These are phyloP conservation scores for Agonopterix alstromeriana DNA, from an alignment of 2,888 invertebrate genomes.

Conservation along the genomic window DNA sequence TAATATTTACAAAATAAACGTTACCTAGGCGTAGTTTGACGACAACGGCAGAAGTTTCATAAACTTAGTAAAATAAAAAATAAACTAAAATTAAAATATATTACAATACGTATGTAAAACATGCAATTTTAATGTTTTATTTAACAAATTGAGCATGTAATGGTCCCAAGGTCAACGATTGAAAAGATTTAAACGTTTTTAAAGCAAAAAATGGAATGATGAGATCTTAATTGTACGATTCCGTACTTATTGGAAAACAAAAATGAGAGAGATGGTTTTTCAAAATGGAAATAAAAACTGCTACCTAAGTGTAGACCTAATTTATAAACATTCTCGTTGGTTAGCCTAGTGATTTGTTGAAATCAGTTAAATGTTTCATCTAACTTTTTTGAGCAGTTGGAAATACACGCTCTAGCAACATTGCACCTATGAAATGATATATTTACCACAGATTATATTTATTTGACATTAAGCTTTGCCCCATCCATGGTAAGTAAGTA, in stretches of 20 bases:
- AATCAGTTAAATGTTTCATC: no score
- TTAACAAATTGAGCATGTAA: conserved; percentile 47
- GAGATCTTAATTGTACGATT: conserved; percentile 51
- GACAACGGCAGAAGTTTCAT: conserved; percentile 35
- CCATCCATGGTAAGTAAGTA: no score
- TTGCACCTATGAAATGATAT: no score
- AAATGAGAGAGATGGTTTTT: conserved; percentile 5
- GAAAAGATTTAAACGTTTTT: conserved; percentile 27
- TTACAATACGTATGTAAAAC: conserved; percentile 31
- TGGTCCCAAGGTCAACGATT: conserved; percentile 37
- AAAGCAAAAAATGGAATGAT: conserved; percentile 68
- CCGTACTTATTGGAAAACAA: conserved; percentile 17
- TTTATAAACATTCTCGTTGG: no score
- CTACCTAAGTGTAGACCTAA: no score
- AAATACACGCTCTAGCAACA: no score
- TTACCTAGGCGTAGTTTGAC: conserved; percentile 27
- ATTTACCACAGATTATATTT: no score
- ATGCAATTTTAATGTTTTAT: conserved; percentile 11
- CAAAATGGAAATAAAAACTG: no score
- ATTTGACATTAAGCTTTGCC: no score
- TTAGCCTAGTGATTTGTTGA: no score
- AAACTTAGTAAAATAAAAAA: conserved; percentile 30
- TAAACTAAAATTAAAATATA: conserved; percentile 32
- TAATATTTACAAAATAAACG: conserved; percentile 38
- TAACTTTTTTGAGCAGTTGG: no score